Percentiles rank a stretch among this genome's conserved stretches.
Evolutionary conservation across 2,797 vertebrate genomes (phyloP).

Genomic region (Brachyalestes nurse): DNA sequence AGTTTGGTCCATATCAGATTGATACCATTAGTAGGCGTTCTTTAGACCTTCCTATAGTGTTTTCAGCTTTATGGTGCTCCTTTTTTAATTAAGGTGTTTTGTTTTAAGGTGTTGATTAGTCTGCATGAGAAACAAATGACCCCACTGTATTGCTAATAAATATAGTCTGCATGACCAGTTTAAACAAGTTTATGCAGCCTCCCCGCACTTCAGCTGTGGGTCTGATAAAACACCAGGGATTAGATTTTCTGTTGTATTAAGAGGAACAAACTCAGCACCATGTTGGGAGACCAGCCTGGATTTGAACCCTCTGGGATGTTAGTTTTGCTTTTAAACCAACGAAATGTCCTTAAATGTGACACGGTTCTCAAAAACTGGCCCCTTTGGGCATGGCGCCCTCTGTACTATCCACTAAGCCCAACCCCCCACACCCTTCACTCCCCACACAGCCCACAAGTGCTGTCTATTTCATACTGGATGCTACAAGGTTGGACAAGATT

Average conservation of each 20-base stretch:
- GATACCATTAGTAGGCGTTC: too few relatives aligned
- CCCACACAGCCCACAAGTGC: not conserved
- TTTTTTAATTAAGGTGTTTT: too few relatives aligned
- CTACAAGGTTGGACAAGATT: not conserved
- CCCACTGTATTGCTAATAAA: too few relatives aligned
- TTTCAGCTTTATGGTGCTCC: too few relatives aligned
- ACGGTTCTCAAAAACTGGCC: not conserved
- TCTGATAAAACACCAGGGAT: conserved; percentile 36
- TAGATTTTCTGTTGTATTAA: conserved; percentile 5
- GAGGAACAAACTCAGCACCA: conserved; percentile 6
- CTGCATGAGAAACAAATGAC: too few relatives aligned
- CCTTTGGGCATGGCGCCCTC: too few relatives aligned
- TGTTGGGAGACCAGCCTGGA: not conserved
- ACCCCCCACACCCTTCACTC: not conserved
- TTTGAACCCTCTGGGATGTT: conserved; percentile 19
- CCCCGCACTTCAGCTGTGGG: not conserved
- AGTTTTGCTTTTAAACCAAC: conserved; percentile 33
- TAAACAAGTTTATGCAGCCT: conserved; percentile 16
- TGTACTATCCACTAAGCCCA: too few relatives aligned
- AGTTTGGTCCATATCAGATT: too few relatives aligned
- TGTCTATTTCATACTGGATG: not conserved
- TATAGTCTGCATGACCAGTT: not conserved
- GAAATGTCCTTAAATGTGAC: conserved; percentile 41
- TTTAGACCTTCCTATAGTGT: too few relatives aligned
- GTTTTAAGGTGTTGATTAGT: too few relatives aligned